Base-by-base conservation (phyloP, 2,888 invertebrate genomes). In the Drosophila affinis region DNA sequence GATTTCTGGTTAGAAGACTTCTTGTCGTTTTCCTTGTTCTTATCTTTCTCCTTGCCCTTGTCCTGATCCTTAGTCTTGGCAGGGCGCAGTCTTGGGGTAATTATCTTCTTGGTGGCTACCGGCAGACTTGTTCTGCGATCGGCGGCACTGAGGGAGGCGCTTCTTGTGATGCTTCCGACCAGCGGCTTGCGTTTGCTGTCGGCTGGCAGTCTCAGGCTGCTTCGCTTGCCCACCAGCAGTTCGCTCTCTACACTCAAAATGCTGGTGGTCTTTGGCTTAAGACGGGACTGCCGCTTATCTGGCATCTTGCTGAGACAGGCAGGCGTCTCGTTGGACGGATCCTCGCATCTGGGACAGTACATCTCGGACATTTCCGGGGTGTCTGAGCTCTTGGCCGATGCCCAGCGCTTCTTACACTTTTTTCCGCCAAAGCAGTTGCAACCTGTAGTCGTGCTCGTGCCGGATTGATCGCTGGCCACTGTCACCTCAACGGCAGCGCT, bases 321-420 rank as follows among this genome's bases (percentile, higher is more conserved):
- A 75, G 94, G 93, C 54, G 93, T 90, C 59, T 90, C 88, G 57
- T 91, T 91, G 14, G 88, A 82, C 51, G 83, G 81, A 81, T 91
- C 90, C 78, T 92, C 92, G 74, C 91, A 91, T 79, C 90, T 90
- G 56, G 93, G 93, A 86, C 93, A 93, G 92, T 94, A 95, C 88
- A 95, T 93, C 89, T 94, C 94, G 61, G 94, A 94, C 93, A 94
- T 93, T 92, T 92, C 92, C 48, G 91, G 91, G 14, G 92, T 92
- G 73, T 90, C 89, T 14, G 71, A 64, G 51, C 54, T 59, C 32
- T 65, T 85, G n/a, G 73, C 72, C 9, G 82, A 75, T 61, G 82
- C 85, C 91, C 91, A 91, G 57, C 90, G 90, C 73, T 91, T 92
- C 77, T 91, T 92, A 62, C 88, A 91, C 55, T 90, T 91, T 24